A percentile compares a stretch with the other conserved stretches of the same genome.
phyloP scores from a whole-genome alignment of 2,113 vertebrate species.

The Austrofundulus limnaeus region DNA sequence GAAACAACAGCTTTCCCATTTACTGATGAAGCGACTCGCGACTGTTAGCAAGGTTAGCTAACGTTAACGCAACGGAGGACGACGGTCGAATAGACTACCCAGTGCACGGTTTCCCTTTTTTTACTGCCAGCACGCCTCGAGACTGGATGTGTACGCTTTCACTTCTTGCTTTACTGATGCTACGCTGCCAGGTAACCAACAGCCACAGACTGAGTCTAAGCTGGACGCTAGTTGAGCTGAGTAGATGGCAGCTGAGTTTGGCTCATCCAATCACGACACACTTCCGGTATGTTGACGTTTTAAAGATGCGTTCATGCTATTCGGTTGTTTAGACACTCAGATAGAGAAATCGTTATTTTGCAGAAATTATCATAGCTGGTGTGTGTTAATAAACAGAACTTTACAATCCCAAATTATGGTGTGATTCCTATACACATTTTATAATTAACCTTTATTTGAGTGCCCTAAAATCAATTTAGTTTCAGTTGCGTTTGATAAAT shows the following conservation, averaged over 20 bases:
- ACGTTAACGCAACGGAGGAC: neutral
- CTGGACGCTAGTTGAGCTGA: neutral
- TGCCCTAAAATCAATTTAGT: neutral
- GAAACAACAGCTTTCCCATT: conserved; percentile 30
- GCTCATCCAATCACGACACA: conserved; percentile 58
- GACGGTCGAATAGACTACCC: neutral
- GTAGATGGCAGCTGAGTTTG: conserved; percentile 29
- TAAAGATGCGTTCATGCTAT: conserved; percentile 1
- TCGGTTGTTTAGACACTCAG: neutral
- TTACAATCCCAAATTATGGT: neutral
- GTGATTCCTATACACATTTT: neutral
- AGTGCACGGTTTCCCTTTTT: neutral
- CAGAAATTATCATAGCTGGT: neutral
- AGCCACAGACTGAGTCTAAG: neutral
- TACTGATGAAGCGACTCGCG: conserved; percentile 11
- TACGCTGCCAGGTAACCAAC: neutral
- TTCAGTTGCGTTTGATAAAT: conserved; percentile 6
- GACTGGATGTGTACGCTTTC: neutral
- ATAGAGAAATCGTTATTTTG: neutral
- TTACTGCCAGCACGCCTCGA: neutral
- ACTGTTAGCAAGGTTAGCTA: conserved; percentile 49
- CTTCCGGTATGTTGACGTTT: conserved; percentile 32
- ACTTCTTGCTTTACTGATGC: neutral
- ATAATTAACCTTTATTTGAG: too few species aligned
- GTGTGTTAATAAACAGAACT: neutral